Evolutionary conservation across 2,797 vertebrate species (phyloP).

Genomic region (Tauraco hartlaubi): DNA sequence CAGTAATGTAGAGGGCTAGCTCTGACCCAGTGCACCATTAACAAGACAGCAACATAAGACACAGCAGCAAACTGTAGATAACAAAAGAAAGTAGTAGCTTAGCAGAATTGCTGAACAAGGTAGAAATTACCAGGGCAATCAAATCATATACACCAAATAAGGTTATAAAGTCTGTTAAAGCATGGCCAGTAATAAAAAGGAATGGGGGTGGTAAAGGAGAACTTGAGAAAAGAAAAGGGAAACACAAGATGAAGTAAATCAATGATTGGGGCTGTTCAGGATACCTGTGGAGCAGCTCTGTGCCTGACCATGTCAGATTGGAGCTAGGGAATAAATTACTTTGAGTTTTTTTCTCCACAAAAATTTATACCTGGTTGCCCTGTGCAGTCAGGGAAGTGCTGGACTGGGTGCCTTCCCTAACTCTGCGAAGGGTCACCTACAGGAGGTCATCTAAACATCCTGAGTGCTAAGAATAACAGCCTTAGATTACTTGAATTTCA

Average conservation of each 20-base stretch:
- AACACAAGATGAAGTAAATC: not conserved
- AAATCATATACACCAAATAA: not conserved
- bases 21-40: not conserved
- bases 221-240: not conserved
- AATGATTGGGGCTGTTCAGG: not conserved
- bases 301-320: not conserved
- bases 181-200: not conserved
- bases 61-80: not conserved
- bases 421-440: accelerated
- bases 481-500: not conserved
- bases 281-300: not conserved
- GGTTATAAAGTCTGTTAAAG: not conserved
- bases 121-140: not conserved
- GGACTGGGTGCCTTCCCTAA: not conserved
- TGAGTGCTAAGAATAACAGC: not conserved
- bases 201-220: not conserved
- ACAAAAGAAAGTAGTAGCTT: not conserved
- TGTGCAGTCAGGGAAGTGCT: not conserved
- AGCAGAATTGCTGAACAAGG: not conserved
- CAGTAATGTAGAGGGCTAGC: not conserved
- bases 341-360: not conserved
- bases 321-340: not conserved
- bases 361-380: not conserved
- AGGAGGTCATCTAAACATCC: not conserved
- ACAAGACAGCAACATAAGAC: not conserved